Percentiles rank a stretch among this genome's conserved stretches.
Conservation (phyloP, 1,140 invertebrate species). For the Myzus persicae region DNA sequence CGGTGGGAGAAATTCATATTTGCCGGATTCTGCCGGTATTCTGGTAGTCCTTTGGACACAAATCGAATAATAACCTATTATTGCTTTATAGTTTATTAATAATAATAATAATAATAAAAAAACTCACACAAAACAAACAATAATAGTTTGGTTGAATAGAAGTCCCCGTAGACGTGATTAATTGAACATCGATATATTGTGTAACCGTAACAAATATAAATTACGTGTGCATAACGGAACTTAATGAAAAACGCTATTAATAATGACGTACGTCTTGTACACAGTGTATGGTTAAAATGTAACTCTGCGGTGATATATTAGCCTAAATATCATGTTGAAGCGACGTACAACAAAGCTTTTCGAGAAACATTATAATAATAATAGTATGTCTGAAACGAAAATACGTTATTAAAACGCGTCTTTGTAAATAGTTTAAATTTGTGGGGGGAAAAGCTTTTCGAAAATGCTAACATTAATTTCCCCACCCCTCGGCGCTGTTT, state of each 20-base stretch:
- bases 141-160: background rate
- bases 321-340: background rate
- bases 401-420: background rate
- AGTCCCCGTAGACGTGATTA: constrained; percentile 20
- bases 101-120: constrained; percentile 12
- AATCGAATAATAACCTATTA: constrained; percentile 11
- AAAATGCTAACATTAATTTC: constrained; percentile 3
- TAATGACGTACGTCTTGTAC: background rate
- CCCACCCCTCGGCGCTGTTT: background rate
- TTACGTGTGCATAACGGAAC: constrained; percentile 42
- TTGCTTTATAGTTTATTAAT: background rate
- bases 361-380: background rate
- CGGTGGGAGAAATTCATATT: background rate
- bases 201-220: constrained; percentile 32
- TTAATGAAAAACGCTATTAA: constrained; percentile 40
- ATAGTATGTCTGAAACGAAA: background rate
- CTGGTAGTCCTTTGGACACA: constrained; percentile 21
- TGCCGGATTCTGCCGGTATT: background rate
- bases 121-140: background rate
- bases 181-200: constrained; percentile 38
- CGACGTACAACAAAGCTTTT: background rate
- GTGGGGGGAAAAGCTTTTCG: background rate
- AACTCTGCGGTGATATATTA: constrained; percentile 10
- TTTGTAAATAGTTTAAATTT: constrained; percentile 6
- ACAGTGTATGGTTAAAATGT: background rate